phyloP scores from a whole-genome alignment of 2,797 vertebrate species.

The Neosilurus mollespiculum region DNA sequence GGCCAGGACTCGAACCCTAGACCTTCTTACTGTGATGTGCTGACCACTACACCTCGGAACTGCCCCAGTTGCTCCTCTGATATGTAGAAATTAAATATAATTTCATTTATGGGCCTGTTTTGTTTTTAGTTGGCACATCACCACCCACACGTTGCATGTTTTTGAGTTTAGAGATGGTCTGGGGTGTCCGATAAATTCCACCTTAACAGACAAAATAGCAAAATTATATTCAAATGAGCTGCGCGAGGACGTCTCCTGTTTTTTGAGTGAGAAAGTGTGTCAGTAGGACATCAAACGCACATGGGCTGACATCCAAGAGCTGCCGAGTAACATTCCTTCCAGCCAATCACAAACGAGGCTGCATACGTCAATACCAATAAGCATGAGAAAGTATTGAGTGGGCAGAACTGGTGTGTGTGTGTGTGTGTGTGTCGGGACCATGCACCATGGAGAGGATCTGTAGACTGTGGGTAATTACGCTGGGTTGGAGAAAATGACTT shows the following conservation, averaged over 20 bases:
- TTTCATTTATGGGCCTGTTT: neutral
- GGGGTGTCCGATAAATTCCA: slow-evolving; percentile 55
- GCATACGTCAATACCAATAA: slow-evolving; percentile 59
- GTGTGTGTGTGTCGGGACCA: slow-evolving; percentile 71
- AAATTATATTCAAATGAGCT: slow-evolving; percentile 47
- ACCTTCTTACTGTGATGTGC: no score
- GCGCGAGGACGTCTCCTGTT: slow-evolving; percentile 54
- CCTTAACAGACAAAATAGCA: slow-evolving; percentile 70
- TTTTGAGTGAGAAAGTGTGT: slow-evolving; percentile 79
- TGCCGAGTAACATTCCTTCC: slow-evolving; percentile 42
- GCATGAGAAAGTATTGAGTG: slow-evolving; percentile 34
- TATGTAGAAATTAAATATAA: neutral
- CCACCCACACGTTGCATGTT: no score
- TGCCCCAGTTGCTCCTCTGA: neutral
- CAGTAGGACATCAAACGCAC: slow-evolving; percentile 80
- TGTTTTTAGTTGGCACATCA: neutral
- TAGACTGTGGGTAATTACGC: neutral
- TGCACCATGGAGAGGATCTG: slow-evolving; percentile 50
- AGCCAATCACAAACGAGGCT: slow-evolving; percentile 61
- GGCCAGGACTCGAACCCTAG: no score
- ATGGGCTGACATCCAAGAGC: slow-evolving; percentile 67
- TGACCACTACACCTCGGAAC: no score
- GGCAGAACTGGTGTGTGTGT: slow-evolving; percentile 63
- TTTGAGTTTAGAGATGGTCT: neutral
- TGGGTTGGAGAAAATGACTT: neutral